phyloP scores from a whole-genome alignment of 2,113 vertebrate species.

The Otocyon megalotis region DNA sequence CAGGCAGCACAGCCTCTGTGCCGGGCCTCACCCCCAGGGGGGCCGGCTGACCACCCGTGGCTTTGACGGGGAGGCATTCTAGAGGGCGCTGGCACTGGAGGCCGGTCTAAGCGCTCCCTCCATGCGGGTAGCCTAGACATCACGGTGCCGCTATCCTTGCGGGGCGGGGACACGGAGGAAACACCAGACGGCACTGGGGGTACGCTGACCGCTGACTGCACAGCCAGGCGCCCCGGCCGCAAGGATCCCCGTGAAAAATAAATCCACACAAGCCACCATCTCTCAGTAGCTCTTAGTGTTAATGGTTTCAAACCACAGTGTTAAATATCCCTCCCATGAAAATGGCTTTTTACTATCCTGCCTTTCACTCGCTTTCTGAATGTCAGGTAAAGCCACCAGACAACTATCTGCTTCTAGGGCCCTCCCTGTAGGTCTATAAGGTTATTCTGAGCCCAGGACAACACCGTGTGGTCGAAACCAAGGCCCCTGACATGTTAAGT shows the following conservation, averaged over 20 bases:
- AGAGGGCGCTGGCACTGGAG: neutral
- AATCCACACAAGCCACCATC: neutral
- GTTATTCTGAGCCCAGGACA: neutral
- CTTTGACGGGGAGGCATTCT: neutral
- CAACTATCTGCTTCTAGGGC: neutral
- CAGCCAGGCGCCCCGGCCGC: neutral
- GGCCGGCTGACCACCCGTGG: rapidly evolving
- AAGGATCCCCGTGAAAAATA: neutral
- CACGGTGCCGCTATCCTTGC: neutral
- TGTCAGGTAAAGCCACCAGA: neutral
- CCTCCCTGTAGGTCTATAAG: neutral
- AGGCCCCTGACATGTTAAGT: neutral
- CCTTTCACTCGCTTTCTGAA: neutral
- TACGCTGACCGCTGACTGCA: neutral
- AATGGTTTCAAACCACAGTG: neutral
- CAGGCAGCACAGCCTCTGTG: neutral
- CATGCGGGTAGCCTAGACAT: neutral
- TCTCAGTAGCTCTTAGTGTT: neutral
- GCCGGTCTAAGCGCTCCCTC: neutral
- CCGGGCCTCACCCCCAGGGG: rapidly evolving
- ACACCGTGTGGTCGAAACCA: neutral
- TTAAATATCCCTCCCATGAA: neutral
- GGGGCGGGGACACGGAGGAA: neutral
- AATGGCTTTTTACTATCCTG: neutral
- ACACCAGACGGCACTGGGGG: neutral